These are phyloP conservation scores for Tapirus terrestris DNA, from an alignment of 2,113 vertebrate species.

Conservation along the genomic window DNA sequence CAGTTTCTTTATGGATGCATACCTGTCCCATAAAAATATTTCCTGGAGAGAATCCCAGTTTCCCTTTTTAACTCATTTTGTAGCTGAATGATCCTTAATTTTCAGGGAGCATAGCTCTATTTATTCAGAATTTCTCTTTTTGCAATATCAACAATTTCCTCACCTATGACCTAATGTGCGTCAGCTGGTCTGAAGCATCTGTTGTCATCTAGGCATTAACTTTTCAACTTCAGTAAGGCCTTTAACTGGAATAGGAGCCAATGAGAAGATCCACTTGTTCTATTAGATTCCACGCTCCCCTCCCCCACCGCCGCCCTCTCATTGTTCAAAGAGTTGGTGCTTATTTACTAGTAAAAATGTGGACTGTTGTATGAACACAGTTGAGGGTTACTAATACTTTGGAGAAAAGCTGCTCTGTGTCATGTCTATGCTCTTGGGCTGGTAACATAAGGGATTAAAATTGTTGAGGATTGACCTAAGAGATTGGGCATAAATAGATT, in stretches of 20 bases:
- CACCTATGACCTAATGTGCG: neutral
- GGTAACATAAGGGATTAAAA: neutral
- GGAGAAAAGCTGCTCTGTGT: neutral
- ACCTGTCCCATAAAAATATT: neutral
- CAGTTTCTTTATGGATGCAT: neutral
- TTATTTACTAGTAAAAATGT: neutral
- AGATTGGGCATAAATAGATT: neutral
- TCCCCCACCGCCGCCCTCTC: neutral
- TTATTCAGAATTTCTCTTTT: neutral
- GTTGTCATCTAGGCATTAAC: neutral
- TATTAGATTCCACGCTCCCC: neutral
- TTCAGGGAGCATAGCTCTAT: neutral
- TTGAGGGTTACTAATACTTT: neutral
- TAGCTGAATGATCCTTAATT: neutral
- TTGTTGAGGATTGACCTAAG: neutral
- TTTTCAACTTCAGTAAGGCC: neutral
- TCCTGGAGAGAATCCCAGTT: slow-evolving; percentile 47
- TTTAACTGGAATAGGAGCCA: neutral
- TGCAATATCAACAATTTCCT: neutral
- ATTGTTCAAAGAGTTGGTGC: neutral
- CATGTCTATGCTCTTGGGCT: neutral
- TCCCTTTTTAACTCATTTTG: slow-evolving; percentile 17
- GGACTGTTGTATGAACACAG: neutral
- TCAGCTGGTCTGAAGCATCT: neutral
- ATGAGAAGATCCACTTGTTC: neutral